Conservation (phyloP, 2,888 invertebrate species). For the Lapara coniferarum region DNA sequence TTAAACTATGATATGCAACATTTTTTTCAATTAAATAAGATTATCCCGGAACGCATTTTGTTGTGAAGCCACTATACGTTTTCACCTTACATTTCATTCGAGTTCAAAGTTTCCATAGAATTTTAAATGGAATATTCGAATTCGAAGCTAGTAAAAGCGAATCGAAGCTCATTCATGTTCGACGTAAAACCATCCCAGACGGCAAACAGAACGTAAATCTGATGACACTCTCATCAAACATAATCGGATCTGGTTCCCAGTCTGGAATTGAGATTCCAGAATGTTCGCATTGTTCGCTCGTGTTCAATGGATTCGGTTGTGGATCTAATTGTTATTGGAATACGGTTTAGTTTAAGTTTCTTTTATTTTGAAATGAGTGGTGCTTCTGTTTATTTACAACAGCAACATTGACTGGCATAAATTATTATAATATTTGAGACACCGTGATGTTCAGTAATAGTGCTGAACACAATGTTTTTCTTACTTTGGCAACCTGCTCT, state of each 20-base stretch:
- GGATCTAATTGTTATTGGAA: background rate
- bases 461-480: no score
- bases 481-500: no score
- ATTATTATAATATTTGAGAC: no score
- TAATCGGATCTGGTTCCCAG: slow-evolving; percentile 19
- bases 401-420: no score
- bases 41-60: no score
- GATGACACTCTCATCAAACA: slow-evolving; percentile 17
- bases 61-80: no score
- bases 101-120: background rate
- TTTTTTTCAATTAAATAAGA: no score
- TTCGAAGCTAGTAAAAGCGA: background rate
- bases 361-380: background rate
- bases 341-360: background rate
- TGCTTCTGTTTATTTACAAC: no score
- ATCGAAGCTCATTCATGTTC: background rate
- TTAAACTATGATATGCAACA: no score
- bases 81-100: no score
- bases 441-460: no score
- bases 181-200: background rate
- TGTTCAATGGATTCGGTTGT: background rate
- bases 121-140: background rate
- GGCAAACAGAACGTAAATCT: slow-evolving; percentile 15
- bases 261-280: slow-evolving; percentile 9
- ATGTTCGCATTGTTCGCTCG: slow-evolving; percentile 13